Base-by-base conservation (phyloP, 2,797 vertebrate genomes). In the Acomys russatus region DNA sequence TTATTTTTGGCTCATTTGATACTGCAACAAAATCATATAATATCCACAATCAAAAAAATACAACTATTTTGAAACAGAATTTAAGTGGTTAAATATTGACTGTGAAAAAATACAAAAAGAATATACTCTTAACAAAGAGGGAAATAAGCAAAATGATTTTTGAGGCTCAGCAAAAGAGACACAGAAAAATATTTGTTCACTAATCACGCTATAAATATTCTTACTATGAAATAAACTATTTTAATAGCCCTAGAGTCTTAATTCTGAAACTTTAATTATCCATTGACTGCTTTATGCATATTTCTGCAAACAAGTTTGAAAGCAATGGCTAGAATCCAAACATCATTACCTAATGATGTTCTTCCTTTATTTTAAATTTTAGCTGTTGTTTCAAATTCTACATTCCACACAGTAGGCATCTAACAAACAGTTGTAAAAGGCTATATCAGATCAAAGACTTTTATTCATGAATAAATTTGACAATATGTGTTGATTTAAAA, bases 11-110 rank as follows among this genome's bases (percentile, higher is more conserved):
- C 10, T 68, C 49, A 2, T 86, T 90, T 56, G 12, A 28, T 92
- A 2, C 2, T 35, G 87, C 28, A 92, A 92, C 94, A n/a, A 84
- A 87, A 92, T 92, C 25, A 63, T 4, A 51, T 92, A 68, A 70
- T 74, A 95, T 63, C 7, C 44, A 80, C 88, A 79, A 56, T 66
- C 6, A 56, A 73, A 56, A 73, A 95, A 91, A 20, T 51, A 25
- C 25, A 23, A 83, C 90, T 9, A 35, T 30, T 95, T 71, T 66
- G 68, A 90, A 73, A 22, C n/a, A 64, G 79, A 33, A 96, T 63
- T 96, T 92, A 91, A 97, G 76, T 79, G n/a, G 59, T 76, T 94
- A 93, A 85, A 93, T 15, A 63, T n/a, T 63, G 33, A 23, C 14
- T 78, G 6, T 78, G 10, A 15, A 91, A 91, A 93, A 95, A 90